These are phyloP conservation scores for Caenorhabditis afra DNA, from an alignment of 2,888 invertebrate genomes.

Conservation along the genomic window DNA sequence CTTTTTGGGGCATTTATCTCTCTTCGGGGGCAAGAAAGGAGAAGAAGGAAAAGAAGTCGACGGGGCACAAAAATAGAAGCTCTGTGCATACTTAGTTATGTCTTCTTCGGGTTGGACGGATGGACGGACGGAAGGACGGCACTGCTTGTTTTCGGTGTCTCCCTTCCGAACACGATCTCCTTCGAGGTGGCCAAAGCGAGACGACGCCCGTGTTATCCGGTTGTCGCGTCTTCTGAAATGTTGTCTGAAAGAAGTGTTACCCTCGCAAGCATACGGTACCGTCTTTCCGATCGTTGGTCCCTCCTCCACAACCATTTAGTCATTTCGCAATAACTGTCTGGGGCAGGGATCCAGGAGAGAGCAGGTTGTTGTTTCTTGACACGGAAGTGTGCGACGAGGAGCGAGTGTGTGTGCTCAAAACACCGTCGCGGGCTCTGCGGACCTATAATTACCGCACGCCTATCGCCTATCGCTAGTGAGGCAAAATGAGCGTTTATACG, in stretches of 20 bases:
- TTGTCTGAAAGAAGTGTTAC: not conserved
- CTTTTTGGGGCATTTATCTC: slow-evolving; percentile 16
- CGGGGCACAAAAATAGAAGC: slow-evolving; percentile 23
- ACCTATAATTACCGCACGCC: slow-evolving; percentile 37
- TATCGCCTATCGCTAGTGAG: slow-evolving; percentile 15
- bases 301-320: no score
- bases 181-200: no score
- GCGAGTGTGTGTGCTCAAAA: slow-evolving; percentile 22
- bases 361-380: slow-evolving; percentile 20
- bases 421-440: slow-evolving; percentile 14
- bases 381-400: slow-evolving; percentile 27
- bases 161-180: not conserved
- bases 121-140: slow-evolving; percentile 31
- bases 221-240: not conserved
- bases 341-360: no score
- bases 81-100: slow-evolving; percentile 30
- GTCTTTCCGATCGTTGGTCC: not conserved
- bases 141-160: slow-evolving; percentile 29
- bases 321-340: no score
- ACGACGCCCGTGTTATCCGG: slow-evolving; percentile 17
- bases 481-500: slow-evolving; percentile 35
- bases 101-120: not conserved
- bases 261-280: not conserved
- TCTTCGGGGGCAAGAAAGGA: no score
- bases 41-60: no score